A percentile compares a stretch with the other conserved stretches of the same genome.
Conservation (phyloP, 2,113 vertebrate species). For the Catharus minimus region DNA sequence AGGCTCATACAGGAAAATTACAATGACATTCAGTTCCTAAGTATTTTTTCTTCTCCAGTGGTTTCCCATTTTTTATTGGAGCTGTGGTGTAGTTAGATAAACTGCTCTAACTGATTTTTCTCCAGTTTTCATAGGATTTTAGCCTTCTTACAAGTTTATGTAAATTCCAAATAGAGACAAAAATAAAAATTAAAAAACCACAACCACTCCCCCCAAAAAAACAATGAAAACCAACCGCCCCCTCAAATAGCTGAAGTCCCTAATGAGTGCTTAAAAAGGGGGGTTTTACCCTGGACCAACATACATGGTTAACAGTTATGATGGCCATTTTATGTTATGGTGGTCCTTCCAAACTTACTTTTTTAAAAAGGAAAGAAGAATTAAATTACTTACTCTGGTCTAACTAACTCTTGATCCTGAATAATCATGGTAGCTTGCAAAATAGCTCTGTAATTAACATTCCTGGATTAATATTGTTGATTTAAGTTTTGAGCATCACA, state of each 20-base stretch:
- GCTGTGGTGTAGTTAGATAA: neutral
- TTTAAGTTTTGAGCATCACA: slow-evolving; percentile 9
- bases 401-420: neutral
- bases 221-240: rapidly evolving
- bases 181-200: neutral
- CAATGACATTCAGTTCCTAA: neutral
- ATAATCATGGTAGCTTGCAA: neutral
- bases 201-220: rapidly evolving
- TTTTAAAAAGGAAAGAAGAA: neutral
- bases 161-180: neutral
- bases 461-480: neutral
- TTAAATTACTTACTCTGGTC: neutral
- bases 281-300: neutral
- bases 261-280: neutral
- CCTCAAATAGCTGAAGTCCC: neutral
- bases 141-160: neutral
- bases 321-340: neutral
- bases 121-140: neutral
- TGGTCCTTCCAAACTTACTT: neutral
- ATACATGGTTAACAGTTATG: neutral
- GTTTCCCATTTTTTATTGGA: neutral
- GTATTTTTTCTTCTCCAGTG: neutral
- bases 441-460: slow-evolving; percentile 14
- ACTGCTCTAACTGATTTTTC: neutral
- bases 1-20: neutral